Evolutionary conservation across 2,113 vertebrate genomes (phyloP), one percentile per base, ranked within the genome.

Genomic region (Neodon shergylaensis): DNA sequence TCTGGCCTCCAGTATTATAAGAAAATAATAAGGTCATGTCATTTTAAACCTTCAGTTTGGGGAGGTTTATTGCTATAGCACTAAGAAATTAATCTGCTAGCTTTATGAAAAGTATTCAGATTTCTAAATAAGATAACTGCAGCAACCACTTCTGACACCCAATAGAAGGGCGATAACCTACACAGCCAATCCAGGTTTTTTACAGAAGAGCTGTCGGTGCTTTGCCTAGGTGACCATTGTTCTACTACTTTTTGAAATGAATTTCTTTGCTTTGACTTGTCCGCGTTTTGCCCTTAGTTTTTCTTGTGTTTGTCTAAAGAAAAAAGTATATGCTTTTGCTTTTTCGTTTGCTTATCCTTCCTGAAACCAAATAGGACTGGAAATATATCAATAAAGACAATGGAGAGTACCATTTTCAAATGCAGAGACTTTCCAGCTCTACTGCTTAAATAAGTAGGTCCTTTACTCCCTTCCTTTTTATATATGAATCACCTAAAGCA

Each of bases 111-210:
- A 83, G 42, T 76, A 31, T 84, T 58, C 47, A 1, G 76, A 79
- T 87, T 36, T 90, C 39, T 90, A 95, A 91, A 61, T 83, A 94
- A 94, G 73, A 74, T 92, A 82, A 58, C 73, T 66, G 24, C 44
- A 21, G 24, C 36, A 90, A 89, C 74, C 65, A 93, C 54, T 72
- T 81, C 42, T 92, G 63, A 88, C 26, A 33, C 33, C 58, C 39
- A 94, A 19, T 8, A 85, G n/a, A 49, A 5, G 94, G 36, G n/a
- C 24, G 63, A 12, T 74, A 3, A n/a, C 68, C 88, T 42, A 81
- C 1, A 70, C 5, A 33, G 22, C 49, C 84, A 92, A 90, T 17
- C 10, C 16, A 58, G 19, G n/a, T 70, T 89, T 93, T 54, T 79
- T 61, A 65, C 2, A 28, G 33, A 44, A 78, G 2, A 33, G 21